Evolutionary conservation across 2,113 vertebrate species (phyloP).

Genomic region (Prietella phreatophila): DNA sequence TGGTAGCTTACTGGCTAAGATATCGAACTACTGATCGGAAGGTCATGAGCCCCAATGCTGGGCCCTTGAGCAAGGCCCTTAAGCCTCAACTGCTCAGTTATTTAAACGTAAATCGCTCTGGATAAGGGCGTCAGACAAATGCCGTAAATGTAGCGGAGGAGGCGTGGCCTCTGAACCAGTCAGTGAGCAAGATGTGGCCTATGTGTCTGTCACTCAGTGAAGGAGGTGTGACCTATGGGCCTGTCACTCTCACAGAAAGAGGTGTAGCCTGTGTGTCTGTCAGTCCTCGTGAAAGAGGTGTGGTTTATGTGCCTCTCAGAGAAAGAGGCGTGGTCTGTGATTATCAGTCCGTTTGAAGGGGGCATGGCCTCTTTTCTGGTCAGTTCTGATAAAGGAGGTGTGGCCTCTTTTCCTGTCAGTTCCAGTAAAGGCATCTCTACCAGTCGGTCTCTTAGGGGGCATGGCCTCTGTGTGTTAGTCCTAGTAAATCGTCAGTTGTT

Average conservation of each 20-base stretch:
- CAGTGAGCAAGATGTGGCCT: not conserved
- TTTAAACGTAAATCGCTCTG: too few relatives aligned
- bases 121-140: too few relatives aligned
- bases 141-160: not conserved
- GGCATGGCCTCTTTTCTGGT: not conserved
- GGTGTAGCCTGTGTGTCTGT: not conserved
- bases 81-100: too few relatives aligned
- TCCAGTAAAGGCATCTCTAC: too few relatives aligned
- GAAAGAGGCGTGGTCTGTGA: not conserved
- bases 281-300: not conserved
- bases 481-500: not conserved
- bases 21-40: too few relatives aligned
- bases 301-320: not conserved
- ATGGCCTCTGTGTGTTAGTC: not conserved
- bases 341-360: not conserved
- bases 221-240: not conserved
- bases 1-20: too few relatives aligned
- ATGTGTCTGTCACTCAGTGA: not conserved
- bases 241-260: not conserved
- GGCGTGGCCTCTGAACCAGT: not conserved
- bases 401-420: too few relatives aligned
- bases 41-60: too few relatives aligned
- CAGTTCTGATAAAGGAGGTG: not conserved
- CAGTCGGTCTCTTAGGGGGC: not conserved
- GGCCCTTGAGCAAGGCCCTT: too few relatives aligned